Evolutionary conservation across 1,140 invertebrate species (phyloP).

Genomic region (Arctopsyche grandis): DNA sequence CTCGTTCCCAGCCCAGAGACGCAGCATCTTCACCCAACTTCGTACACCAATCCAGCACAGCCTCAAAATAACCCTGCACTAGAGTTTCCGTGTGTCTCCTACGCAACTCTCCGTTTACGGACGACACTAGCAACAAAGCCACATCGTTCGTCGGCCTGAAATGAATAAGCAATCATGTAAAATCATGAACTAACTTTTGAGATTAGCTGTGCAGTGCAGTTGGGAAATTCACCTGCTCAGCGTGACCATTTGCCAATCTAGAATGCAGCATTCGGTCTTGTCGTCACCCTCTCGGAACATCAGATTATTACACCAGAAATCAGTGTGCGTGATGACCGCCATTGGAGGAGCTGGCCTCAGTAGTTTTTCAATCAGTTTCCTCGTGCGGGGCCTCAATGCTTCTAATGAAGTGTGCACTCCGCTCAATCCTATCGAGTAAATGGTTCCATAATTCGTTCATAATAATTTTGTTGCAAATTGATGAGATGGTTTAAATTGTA

Average conservation of each 20-base stretch:
- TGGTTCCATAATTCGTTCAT: too few relatives aligned
- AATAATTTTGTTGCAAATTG: background rate
- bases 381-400: slow-evolving; percentile 68
- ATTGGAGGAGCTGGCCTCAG: slow-evolving; percentile 72
- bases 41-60: slow-evolving; percentile 67
- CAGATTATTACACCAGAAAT: slow-evolving; percentile 86
- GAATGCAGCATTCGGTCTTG: slow-evolving; percentile 70
- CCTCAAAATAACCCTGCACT: slow-evolving; percentile 76
- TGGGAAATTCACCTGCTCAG: slow-evolving; percentile 66
- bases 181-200: background rate
- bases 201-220: background rate
- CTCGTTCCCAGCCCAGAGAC: slow-evolving; percentile 67
- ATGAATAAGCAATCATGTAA: background rate
- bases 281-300: slow-evolving; percentile 72
- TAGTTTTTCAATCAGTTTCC: slow-evolving; percentile 72
- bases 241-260: slow-evolving; percentile 88
- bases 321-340: slow-evolving; percentile 79
- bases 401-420: slow-evolving; percentile 60
- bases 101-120: slow-evolving; percentile 75
- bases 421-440: slow-evolving; percentile 57
- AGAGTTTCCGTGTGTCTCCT: slow-evolving; percentile 70
- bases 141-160: slow-evolving; percentile 79
- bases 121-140: slow-evolving; percentile 81
- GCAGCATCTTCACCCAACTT: slow-evolving; percentile 71
- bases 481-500: slow-evolving; percentile 14